Evolutionary conservation across 2,888 invertebrate species (phyloP).

Genomic region (Eulithis testata): DNA sequence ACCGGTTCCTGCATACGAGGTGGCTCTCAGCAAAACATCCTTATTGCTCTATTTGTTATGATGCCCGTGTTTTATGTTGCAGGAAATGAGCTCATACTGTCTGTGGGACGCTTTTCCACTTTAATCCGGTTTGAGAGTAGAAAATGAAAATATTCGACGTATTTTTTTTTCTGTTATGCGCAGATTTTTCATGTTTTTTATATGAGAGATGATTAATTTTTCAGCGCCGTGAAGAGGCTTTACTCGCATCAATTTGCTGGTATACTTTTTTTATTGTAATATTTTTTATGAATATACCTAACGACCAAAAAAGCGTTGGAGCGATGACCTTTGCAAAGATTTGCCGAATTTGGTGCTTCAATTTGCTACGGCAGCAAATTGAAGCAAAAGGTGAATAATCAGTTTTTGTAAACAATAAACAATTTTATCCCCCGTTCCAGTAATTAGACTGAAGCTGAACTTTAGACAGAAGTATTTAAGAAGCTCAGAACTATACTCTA

Average conservation of each 20-base stretch:
- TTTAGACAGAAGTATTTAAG: too few species aligned
- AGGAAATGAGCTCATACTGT: slow-evolving; percentile 67
- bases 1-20: slow-evolving; percentile 69
- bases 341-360: too few species aligned
- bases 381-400: too few species aligned
- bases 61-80: slow-evolving; percentile 64
- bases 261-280: neutral
- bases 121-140: slow-evolving; percentile 55
- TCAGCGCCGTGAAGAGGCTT: slow-evolving; percentile 33
- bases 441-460: too few species aligned
- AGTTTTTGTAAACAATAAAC: too few species aligned
- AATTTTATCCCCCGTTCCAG: too few species aligned
- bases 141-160: slow-evolving; percentile 48
- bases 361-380: too few species aligned
- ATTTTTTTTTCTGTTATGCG: slow-evolving; percentile 42
- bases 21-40: slow-evolving; percentile 57
- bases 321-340: too few species aligned
- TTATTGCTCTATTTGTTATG: slow-evolving; percentile 71
- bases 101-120: slow-evolving; percentile 56
- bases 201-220: slow-evolving; percentile 39
- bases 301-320: neutral
- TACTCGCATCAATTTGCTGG: slow-evolving; percentile 5
- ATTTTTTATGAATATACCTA: neutral
- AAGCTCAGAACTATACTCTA: too few species aligned
- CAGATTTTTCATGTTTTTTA: slow-evolving; percentile 36